Evolutionary conservation across 1,140 invertebrate species (phyloP).

Genomic region (Anastatus disparis): DNA sequence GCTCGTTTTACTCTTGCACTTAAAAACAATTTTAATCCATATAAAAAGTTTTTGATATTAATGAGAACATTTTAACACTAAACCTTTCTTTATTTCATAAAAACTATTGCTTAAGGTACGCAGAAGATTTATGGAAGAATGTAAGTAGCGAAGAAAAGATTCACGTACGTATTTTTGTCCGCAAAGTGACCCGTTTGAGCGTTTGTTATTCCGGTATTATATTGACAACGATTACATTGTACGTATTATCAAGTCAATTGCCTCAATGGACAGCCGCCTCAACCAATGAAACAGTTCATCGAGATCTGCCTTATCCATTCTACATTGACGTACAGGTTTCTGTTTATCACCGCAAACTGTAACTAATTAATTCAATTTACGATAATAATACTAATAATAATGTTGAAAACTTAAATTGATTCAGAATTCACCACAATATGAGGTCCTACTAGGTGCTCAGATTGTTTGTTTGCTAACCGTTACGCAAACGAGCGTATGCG

Average conservation of each 20-base stretch:
- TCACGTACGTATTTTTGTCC: constrained; percentile 13
- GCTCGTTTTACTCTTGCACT: too few species aligned
- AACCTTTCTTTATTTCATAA: too few species aligned
- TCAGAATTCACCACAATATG: constrained; percentile 5
- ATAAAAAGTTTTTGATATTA: too few species aligned
- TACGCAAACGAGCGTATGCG: constrained; percentile 27
- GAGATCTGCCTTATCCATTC: constrained; percentile 15
- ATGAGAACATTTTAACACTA: too few species aligned
- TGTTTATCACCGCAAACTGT: too few species aligned
- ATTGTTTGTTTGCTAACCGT: constrained; percentile 18
- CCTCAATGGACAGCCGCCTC: constrained; percentile 1
- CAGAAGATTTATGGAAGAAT: neutral
- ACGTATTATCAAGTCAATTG: constrained; percentile 23
- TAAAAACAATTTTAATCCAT: too few species aligned
- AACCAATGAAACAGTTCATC: constrained; percentile 5
- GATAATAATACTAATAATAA: too few species aligned
- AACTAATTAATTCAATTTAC: too few species aligned
- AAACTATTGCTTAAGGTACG: too few species aligned
- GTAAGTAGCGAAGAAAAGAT: constrained; percentile 10
- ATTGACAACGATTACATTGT: constrained; percentile 21
- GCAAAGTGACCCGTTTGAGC: constrained; percentile 2
- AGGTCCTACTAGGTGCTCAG: constrained; percentile 5
- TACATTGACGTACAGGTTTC: constrained; percentile 23
- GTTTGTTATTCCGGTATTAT: constrained; percentile 25
- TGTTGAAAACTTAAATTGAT: too few species aligned